These are phyloP conservation scores for Acheta domesticus DNA, from an alignment of 2,888 invertebrate genomes.

Conservation along the genomic window DNA sequence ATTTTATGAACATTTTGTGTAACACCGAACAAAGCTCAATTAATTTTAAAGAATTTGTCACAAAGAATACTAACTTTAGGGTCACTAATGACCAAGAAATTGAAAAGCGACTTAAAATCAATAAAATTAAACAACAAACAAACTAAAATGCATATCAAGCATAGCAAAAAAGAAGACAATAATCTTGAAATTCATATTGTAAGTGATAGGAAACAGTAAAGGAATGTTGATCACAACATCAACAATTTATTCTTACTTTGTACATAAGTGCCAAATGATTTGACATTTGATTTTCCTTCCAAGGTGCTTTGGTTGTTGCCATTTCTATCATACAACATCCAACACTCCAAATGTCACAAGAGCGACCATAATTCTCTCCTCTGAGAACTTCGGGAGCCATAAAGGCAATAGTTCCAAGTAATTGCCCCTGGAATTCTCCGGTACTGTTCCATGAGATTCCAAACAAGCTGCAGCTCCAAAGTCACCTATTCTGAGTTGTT, in stretches of 20 bases:
- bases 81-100: too few species aligned
- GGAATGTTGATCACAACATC: too few species aligned
- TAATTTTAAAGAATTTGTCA: too few species aligned
- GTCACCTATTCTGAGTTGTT: conserved; percentile 49
- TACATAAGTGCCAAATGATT: conserved; percentile 51
- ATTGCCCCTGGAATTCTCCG: conserved; percentile 51
- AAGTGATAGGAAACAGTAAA: too few species aligned
- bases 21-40: too few species aligned
- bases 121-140: too few species aligned
- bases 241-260: conserved; percentile 43
- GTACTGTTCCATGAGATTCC: conserved; percentile 45
- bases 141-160: too few species aligned
- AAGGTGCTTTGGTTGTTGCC: conserved; percentile 50
- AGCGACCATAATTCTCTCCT: conserved; percentile 50
- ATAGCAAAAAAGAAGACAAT: too few species aligned
- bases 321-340: conserved; percentile 52
- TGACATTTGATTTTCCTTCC: conserved; percentile 48
- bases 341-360: conserved; percentile 52
- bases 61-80: too few species aligned
- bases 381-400: conserved; percentile 53
- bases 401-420: conserved; percentile 51
- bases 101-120: too few species aligned
- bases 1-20: too few species aligned
- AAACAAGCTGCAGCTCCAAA: conserved; percentile 50
- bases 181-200: too few species aligned